Conservation (phyloP, 2,113 vertebrate genomes). For the Crotalus helleri region DNA sequence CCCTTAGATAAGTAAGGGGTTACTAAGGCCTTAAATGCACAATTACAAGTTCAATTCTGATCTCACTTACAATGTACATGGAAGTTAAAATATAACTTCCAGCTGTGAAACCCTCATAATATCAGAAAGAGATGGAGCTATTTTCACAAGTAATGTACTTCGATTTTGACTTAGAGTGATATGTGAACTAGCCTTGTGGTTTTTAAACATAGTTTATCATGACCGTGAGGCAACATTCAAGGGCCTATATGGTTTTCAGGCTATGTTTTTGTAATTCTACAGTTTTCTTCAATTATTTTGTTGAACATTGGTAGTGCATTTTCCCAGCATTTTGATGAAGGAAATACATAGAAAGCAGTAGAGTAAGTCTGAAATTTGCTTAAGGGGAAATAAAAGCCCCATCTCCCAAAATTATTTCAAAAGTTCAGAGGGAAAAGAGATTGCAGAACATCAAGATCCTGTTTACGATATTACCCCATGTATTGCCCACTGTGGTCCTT, state of each 20-base stretch:
- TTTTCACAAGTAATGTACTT: not conserved
- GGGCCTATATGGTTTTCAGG: not conserved
- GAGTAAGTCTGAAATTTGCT: not conserved
- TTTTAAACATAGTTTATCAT: not conserved
- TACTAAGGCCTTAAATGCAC: not conserved
- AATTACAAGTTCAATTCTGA: conserved; percentile 6
- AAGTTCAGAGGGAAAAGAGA: not conserved
- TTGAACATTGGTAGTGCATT: not conserved
- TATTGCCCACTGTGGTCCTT: not conserved
- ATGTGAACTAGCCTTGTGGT: not conserved
- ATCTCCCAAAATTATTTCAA: not conserved
- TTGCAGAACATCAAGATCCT: not conserved
- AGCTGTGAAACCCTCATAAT: conserved; percentile 4
- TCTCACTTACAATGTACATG: not conserved
- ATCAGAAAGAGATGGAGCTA: not conserved
- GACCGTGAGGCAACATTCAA: not conserved
- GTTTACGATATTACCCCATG: not conserved
- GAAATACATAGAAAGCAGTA: not conserved
- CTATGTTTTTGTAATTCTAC: not conserved
- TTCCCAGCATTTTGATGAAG: not conserved
- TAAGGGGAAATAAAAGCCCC: not conserved
- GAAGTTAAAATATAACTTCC: conserved; percentile 5
- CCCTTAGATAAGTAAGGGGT: conserved; percentile 37
- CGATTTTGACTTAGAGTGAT: not conserved
- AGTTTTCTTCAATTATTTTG: not conserved